phyloP scores from a whole-genome alignment of 2,888 invertebrate species.

The Calliphora vomitoria region DNA sequence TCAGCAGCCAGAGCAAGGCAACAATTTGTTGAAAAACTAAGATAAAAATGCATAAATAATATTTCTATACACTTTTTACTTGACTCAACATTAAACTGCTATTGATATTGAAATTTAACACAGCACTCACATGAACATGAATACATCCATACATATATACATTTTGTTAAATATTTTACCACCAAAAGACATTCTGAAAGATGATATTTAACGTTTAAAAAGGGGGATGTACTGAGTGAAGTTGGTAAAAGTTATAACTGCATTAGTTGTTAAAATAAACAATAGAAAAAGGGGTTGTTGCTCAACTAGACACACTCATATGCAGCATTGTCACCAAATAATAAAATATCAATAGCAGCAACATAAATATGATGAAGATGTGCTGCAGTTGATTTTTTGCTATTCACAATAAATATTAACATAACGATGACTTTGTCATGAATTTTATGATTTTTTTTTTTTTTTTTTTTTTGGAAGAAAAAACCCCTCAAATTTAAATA shows the following conservation, averaged over 20 bases:
- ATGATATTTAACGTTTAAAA: constrained; percentile 1
- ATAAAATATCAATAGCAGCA: too few relatives aligned
- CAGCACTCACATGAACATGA: background rate
- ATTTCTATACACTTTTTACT: constrained; percentile 27
- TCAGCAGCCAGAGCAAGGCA: background rate
- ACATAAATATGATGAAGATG: too few relatives aligned
- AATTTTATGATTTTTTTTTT: constrained; percentile 44
- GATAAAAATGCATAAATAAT: constrained; percentile 56
- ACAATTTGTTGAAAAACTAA: background rate
- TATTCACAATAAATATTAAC: constrained; percentile 81
- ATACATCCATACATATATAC: background rate
- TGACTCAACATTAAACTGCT: constrained; percentile 77
- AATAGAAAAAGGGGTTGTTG: constrained; percentile 73
- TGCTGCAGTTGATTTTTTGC: constrained; percentile 67
- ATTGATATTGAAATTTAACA: constrained; percentile 82
- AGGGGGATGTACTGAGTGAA: constrained; percentile 9
- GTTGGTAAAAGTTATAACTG: constrained; percentile 66
- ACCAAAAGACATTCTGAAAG: constrained; percentile 27
- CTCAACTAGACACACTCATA: constrained; percentile 78
- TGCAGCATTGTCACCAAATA: too few relatives aligned
- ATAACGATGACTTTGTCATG: constrained; percentile 68
- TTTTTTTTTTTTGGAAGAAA: too few relatives aligned
- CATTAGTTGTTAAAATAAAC: constrained; percentile 69
- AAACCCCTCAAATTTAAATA: too few relatives aligned
- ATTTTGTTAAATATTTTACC: constrained; percentile 49